Conservation (phyloP, 2,888 invertebrate species). For the Omphaloscelis lunosa region DNA sequence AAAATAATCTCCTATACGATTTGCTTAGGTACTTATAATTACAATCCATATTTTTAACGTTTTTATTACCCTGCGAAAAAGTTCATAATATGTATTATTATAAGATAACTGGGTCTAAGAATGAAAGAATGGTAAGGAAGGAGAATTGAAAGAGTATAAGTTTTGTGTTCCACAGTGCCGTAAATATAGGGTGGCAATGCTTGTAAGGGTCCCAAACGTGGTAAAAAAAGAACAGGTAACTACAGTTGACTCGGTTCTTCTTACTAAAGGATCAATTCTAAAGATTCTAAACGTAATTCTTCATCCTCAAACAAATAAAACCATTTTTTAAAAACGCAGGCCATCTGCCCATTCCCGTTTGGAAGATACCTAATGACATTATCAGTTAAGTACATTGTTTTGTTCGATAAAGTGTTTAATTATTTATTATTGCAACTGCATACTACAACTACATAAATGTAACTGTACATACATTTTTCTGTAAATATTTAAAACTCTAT, state of each 20-base stretch:
- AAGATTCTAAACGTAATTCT: not conserved
- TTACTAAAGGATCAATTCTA: not conserved
- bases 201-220: not conserved
- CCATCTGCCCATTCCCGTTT: not conserved
- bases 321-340: not conserved
- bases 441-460: not conserved
- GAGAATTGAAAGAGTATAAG: not conserved
- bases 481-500: not conserved
- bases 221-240: slow-evolving; percentile 7
- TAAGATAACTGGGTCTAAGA: not conserved
- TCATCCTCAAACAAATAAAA: not conserved
- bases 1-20: not conserved
- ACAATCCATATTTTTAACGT: not conserved
- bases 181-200: not conserved
- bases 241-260: not conserved
- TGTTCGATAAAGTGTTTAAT: not conserved
- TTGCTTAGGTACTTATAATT: not conserved
- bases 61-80: not conserved
- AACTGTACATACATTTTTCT: not conserved
- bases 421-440: not conserved
- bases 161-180: not conserved
- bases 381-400: not conserved
- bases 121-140: not conserved
- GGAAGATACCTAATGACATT: not conserved
- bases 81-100: not conserved